phyloP scores from a whole-genome alignment of 2,888 invertebrate genomes.

The Polylopha cassiicola region DNA sequence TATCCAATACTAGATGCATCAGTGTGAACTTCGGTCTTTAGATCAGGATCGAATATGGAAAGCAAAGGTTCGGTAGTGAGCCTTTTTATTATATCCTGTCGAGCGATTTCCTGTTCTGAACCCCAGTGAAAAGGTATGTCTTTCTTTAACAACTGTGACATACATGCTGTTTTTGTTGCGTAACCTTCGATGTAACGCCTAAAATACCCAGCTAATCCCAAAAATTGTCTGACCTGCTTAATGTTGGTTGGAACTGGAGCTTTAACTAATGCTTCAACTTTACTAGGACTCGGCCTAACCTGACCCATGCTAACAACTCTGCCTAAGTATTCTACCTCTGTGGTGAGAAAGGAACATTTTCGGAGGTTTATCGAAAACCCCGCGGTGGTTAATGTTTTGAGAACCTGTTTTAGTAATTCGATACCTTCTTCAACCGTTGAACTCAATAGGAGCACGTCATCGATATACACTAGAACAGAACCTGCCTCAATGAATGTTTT shows the following conservation, averaged over 20 bases:
- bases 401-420: neutral
- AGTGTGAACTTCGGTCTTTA: no score
- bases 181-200: constrained; percentile 1
- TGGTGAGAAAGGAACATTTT: constrained; percentile 15
- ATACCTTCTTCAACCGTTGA: constrained; percentile 6
- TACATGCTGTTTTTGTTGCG: neutral
- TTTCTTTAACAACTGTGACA: neutral
- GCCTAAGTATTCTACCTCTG: constrained; percentile 18
- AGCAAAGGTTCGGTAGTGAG: constrained; percentile 14
- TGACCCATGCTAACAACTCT: constrained; percentile 13
- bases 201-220: constrained; percentile 8
- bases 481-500: constrained; percentile 13
- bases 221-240: constrained; percentile 1
- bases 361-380: constrained; percentile 18
- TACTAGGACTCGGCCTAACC: constrained; percentile 24
- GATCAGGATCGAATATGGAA: no score
- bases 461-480: constrained; percentile 18
- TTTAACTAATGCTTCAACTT: constrained; percentile 16
- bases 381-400: constrained; percentile 1
- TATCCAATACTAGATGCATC: no score
- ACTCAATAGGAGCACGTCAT: constrained; percentile 12
- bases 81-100: neutral
- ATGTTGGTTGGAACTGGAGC: constrained; percentile 1
- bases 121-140: constrained; percentile 3
- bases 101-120: neutral